Evolutionary conservation across 2,797 vertebrate genomes (phyloP).

Genomic region (Eutrigla gurnardus): DNA sequence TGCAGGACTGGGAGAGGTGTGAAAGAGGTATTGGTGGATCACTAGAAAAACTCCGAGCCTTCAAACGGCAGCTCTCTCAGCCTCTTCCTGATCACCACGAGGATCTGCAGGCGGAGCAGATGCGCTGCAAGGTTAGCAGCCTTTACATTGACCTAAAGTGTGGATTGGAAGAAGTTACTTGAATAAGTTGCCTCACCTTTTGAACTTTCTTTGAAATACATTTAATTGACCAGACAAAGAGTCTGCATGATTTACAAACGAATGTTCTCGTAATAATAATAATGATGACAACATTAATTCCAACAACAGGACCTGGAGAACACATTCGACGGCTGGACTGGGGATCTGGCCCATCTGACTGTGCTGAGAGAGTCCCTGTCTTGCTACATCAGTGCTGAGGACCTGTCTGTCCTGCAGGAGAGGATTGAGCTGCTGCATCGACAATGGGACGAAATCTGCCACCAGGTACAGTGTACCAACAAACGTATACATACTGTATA

Average conservation of each 20-base stretch:
- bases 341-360: slow-evolving; percentile 89
- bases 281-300: too few relatives aligned
- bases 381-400: slow-evolving; percentile 88
- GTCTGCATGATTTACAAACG: neutral
- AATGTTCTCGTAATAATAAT: neutral
- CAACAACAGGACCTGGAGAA: slow-evolving; percentile 90
- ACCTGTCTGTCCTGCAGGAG: slow-evolving; percentile 92
- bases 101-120: slow-evolving; percentile 93
- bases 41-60: slow-evolving; percentile 91
- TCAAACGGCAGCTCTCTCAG: slow-evolving; percentile 92
- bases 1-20: slow-evolving; percentile 95
- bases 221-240: neutral
- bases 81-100: slow-evolving; percentile 94
- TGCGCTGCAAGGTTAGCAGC: slow-evolving; percentile 90
- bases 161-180: neutral
- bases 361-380: slow-evolving; percentile 89
- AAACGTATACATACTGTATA: neutral
- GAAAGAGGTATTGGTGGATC: slow-evolving; percentile 93
- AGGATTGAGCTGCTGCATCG: slow-evolving; percentile 93
- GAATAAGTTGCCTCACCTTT: neutral
- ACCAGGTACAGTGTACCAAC: slow-evolving; percentile 86
- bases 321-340: slow-evolving; percentile 91
- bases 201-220: neutral
- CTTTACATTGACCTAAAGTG: neutral
- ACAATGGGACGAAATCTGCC: slow-evolving; percentile 97